Percentiles rank a stretch among this genome's conserved stretches.
phyloP scores from a whole-genome alignment of 2,888 invertebrate genomes.

The Cataglyphis livida region DNA sequence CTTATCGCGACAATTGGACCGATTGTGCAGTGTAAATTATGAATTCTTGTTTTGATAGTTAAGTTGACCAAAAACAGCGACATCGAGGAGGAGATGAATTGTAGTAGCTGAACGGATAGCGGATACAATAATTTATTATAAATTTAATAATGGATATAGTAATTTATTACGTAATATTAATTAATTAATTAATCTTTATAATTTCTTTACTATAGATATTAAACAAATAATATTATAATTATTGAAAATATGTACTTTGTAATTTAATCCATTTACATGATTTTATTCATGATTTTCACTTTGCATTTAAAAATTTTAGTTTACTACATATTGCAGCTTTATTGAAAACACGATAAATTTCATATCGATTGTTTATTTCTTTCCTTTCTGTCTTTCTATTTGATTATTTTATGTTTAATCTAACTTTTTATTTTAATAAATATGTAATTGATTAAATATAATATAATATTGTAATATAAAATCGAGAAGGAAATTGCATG shows the following conservation, averaged over 20 bases:
- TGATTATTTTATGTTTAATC: not conserved
- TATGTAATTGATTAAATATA: not conserved
- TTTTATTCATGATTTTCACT: not conserved
- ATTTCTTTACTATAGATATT: not conserved
- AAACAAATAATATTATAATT: not conserved
- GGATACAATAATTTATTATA: not conserved
- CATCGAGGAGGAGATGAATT: not conserved
- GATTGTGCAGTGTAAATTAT: constrained; percentile 2
- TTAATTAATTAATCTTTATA: not conserved
- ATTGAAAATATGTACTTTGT: not conserved
- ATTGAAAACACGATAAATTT: not conserved
- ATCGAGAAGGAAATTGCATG: not conserved
- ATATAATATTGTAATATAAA: not conserved
- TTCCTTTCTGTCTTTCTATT: not conserved
- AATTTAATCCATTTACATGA: not conserved
- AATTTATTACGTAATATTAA: not conserved
- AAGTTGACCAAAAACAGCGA: not conserved
- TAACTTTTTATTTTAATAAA: not conserved
- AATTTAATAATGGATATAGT: not conserved
- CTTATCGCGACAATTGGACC: constrained; percentile 28
- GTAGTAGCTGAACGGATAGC: not conserved
- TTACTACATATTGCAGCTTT: not conserved
- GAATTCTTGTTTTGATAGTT: not conserved
- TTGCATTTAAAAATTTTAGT: not conserved
- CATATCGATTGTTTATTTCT: not conserved